Base-by-base conservation (phyloP, 2,888 invertebrate genomes). In the Tethea ocularis region DNA sequence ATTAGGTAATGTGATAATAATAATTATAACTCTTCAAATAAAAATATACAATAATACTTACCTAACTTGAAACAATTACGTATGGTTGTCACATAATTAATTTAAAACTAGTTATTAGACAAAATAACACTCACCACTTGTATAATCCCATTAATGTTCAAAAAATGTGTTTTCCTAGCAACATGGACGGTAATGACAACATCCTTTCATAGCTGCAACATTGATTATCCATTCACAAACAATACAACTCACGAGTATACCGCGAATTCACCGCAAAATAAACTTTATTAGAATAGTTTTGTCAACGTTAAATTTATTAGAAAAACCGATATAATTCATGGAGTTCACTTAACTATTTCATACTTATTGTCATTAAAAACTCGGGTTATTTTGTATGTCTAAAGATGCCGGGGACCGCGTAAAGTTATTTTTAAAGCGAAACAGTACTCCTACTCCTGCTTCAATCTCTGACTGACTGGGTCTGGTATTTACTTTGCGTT, bases 81-180 rank as follows among this genome's bases (percentile, higher is more conserved):
- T n/a, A n/a, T n/a, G 6, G 24, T 24, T 6, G 24, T 33, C 11
- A 33, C 11, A 7, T 33, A 36, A 13, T 36, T 36, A 36, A 29
- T 36, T 36, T 4, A 13, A 15, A 15, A 15, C 6, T 36, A 36
- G 36, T 4, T 36, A 33, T 33, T 33, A 13, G 7, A 33, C 26
- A 36, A 56, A 66, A 54, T 29, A 56, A 51, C 57, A 88, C 91
- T 89, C 71, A 92, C 91, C 90, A 80, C 78, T 76, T 75, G 69
- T 80, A 67, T 75, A 87, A 88, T 89, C 85, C 91, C 91, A 91
- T 91, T 80, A 84, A 92, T 84, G 78, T 83, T 71, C 80, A 82
- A 83, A 86, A 70, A 78, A 68, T 57, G 38, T 59, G 62, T 71
- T 75, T 82, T 85, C 83, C 80, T 82, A 84, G 75, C 77, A 83